A percentile compares a stretch with the other conserved stretches of the same genome.
Conservation (phyloP, 2,888 invertebrate species). For the Harpagoxenus sublaevis region DNA sequence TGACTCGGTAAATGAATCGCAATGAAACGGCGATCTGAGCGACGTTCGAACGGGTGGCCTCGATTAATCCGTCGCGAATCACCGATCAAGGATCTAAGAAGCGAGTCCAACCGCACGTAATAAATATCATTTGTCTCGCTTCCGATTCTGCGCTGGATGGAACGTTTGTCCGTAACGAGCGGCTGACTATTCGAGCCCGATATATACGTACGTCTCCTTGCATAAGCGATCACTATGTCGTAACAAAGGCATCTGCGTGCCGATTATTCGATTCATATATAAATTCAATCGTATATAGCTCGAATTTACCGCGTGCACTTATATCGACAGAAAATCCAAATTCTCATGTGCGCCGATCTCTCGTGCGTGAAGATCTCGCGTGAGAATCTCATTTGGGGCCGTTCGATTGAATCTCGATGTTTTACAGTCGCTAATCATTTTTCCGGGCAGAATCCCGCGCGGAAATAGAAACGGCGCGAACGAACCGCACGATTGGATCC, state of each 20-base stretch:
- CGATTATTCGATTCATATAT: neutral
- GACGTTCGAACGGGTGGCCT: conserved; percentile 48
- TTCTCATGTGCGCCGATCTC: neutral
- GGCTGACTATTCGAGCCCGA: conserved; percentile 23
- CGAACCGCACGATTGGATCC: conserved; percentile 40
- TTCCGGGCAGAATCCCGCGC: conserved; percentile 23
- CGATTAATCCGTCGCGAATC: conserved; percentile 73
- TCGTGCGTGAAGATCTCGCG: neutral
- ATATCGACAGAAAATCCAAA: neutral
- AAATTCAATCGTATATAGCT: neutral
- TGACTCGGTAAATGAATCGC: conserved; percentile 44
- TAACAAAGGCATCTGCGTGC: neutral
- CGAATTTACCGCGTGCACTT: neutral
- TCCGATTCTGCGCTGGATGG: conserved; percentile 60
- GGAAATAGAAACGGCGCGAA: conserved; percentile 39
- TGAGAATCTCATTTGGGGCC: neutral
- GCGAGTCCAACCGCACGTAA: conserved; percentile 66
- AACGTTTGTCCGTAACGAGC: conserved; percentile 41
- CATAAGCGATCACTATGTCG: neutral
- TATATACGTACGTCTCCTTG: neutral
- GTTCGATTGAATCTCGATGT: neutral
- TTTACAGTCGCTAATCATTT: neutral
- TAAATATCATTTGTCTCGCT: conserved; percentile 81
- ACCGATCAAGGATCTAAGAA: conserved; percentile 77
- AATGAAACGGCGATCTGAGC: conserved; percentile 28